Base-by-base conservation (phyloP, 2,113 vertebrate species). In the Anolis carolinensis region DNA sequence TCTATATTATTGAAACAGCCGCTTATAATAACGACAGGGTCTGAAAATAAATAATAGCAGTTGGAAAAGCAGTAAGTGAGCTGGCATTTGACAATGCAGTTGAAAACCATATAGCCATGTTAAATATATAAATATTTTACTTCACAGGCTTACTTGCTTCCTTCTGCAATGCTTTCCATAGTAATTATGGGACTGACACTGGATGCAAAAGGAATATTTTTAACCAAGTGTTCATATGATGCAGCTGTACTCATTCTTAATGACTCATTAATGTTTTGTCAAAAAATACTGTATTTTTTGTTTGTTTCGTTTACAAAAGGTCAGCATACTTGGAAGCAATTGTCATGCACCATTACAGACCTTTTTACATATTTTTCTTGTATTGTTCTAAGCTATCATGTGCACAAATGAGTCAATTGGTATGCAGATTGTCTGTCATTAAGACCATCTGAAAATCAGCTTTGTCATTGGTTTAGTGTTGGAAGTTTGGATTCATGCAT, bases 351-450 rank as follows among this genome's bases (percentile, higher is more conserved):
- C 80, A 81, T 39, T 88, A 74, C 94, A 94, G 96, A 95, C 94
- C 93, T 95, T 92, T 92, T 92, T 93, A 87, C 93, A 93, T 90
- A 93, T 93, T 92, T 94, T 93, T 80, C 93, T 92, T 72, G 92
- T 92, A 95, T 96, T 96, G 95, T 96, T 95, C 94, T 86, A 90
- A 90, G 91, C 89, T 50, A 91, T 94, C 80, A 83, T 85, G 70
- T 86, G 78, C 48, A 50, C 94, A 95, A 90, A 95, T 89, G 94
- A 95, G 93, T 90, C 89, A 82, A 95, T 95, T 96, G 96, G 89
- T 94, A 96, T 96, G 96, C 95, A 96, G 96, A 96, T 96, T 95
- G 92, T 94, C 96, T 92, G 87, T 95, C 95, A 96, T 97, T 95
- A 96, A 91, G 90, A 91, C 89, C 88, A 79, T 91, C 94, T 94